Percentiles rank a stretch among this genome's conserved stretches.
phyloP scores from a whole-genome alignment of 2,113 vertebrate genomes.

The Donacobius atricapilla region DNA sequence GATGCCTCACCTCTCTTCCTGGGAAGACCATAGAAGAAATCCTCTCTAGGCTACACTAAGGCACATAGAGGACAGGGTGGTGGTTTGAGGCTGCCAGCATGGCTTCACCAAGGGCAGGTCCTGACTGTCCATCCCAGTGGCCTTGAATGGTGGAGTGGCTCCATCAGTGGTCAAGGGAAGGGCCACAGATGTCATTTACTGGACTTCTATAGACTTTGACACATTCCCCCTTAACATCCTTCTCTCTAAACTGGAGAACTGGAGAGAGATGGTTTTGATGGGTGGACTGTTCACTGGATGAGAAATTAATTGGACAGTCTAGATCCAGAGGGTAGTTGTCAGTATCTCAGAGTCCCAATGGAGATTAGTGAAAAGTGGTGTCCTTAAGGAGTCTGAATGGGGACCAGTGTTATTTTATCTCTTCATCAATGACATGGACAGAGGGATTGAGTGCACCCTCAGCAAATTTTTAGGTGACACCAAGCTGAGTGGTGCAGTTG shows the following conservation, averaged over 20 bases:
- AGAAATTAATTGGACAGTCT: neutral
- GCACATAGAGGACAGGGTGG: fast-evolving
- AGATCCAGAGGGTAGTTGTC: neutral
- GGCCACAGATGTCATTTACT: neutral
- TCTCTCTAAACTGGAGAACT: neutral
- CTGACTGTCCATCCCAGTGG: neutral
- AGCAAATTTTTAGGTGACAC: neutral
- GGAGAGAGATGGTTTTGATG: neutral
- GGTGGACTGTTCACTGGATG: fast-evolving
- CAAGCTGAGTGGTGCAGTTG: neutral
- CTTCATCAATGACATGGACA: neutral
- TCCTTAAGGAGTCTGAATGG: neutral
- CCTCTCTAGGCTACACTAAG: neutral
- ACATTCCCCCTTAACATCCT: neutral
- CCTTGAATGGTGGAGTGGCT: neutral
- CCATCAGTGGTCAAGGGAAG: neutral
- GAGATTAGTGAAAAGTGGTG: neutral
- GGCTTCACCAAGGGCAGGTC: neutral
- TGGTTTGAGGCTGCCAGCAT: fast-evolving
- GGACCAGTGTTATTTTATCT: neutral
- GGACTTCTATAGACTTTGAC: neutral
- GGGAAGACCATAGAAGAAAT: neutral
- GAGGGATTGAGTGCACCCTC: neutral
- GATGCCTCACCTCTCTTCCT: neutral
- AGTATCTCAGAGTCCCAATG: neutral